phyloP scores from a whole-genome alignment of 2,888 invertebrate genomes.

The Acronicta leporina region DNA sequence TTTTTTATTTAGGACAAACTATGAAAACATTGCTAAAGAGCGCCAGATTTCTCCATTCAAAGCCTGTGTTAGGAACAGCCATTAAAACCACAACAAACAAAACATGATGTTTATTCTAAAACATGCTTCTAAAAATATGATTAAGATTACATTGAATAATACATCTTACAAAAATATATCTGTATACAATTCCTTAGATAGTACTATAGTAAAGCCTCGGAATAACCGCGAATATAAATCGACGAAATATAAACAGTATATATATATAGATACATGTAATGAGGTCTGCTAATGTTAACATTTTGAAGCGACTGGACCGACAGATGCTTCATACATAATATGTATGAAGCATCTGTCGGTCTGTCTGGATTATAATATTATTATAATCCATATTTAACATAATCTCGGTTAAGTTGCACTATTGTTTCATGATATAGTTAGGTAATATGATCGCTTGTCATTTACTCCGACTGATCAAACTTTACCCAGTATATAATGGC shows the following conservation, averaged over 20 bases:
- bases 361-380: too few species aligned
- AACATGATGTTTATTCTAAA: slow-evolving; percentile 84
- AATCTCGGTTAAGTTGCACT: background rate
- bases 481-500: background rate
- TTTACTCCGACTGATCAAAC: slow-evolving; percentile 11
- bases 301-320: too few species aligned
- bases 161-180: slow-evolving; percentile 68
- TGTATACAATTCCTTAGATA: slow-evolving; percentile 67
- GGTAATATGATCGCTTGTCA: background rate
- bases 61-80: slow-evolving; percentile 78
- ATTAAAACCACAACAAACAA: slow-evolving; percentile 88
- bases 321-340: too few species aligned
- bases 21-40: slow-evolving; percentile 36
- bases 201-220: slow-evolving; percentile 59
- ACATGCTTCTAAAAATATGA: slow-evolving; percentile 79
- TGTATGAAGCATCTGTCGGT: too few species aligned
- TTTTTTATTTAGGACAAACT: slow-evolving; percentile 17
- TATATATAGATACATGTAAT: too few species aligned
- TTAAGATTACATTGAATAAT: slow-evolving; percentile 71
- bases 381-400: background rate
- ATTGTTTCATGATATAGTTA: background rate
- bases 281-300: background rate
- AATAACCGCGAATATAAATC: slow-evolving; percentile 40
- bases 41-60: slow-evolving; percentile 41
- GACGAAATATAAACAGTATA: background rate